Evolutionary conservation across 2,113 vertebrate species (phyloP).

Genomic region (Sigmodon hispidus): DNA sequence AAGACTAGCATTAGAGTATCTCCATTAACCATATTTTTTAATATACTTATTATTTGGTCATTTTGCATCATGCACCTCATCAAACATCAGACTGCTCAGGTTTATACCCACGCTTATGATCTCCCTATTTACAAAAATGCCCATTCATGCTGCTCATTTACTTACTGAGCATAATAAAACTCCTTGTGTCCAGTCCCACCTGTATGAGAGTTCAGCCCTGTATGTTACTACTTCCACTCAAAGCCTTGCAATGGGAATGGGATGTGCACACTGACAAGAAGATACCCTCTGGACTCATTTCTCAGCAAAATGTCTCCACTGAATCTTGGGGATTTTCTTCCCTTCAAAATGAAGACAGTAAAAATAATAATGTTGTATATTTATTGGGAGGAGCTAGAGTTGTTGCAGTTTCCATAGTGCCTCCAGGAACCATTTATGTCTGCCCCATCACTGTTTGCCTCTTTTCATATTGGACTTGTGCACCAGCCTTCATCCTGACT

Average conservation of each 20-base stretch:
- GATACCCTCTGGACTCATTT: not conserved
- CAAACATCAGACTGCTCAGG: too few species aligned
- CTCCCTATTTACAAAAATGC: too few species aligned
- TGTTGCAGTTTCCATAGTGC: accelerated
- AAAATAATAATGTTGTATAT: not conserved
- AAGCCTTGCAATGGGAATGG: not conserved
- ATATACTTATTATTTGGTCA: too few species aligned
- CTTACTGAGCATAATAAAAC: too few species aligned
- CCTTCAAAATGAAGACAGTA: constrained; percentile 28
- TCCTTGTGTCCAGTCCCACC: too few species aligned
- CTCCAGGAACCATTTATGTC: not conserved
- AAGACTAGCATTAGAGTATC: too few species aligned
- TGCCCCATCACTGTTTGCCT: not conserved
- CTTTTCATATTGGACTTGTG: not conserved
- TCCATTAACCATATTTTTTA: too few species aligned
- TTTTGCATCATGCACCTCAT: too few species aligned
- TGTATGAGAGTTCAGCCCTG: too few species aligned
- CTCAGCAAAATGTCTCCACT: not conserved
- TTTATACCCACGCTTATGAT: too few species aligned
- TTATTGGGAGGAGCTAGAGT: not conserved
- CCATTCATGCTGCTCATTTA: too few species aligned
- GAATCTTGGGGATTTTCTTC: not conserved
- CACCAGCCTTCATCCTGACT: not conserved
- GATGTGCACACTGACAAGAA: too few species aligned
- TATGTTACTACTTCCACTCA: not conserved